Percentiles rank a stretch among this genome's conserved stretches.
These are phyloP conservation scores for Polypedilum vanderplanki DNA, from an alignment of 1,140 invertebrate species.

Conservation along the genomic window DNA sequence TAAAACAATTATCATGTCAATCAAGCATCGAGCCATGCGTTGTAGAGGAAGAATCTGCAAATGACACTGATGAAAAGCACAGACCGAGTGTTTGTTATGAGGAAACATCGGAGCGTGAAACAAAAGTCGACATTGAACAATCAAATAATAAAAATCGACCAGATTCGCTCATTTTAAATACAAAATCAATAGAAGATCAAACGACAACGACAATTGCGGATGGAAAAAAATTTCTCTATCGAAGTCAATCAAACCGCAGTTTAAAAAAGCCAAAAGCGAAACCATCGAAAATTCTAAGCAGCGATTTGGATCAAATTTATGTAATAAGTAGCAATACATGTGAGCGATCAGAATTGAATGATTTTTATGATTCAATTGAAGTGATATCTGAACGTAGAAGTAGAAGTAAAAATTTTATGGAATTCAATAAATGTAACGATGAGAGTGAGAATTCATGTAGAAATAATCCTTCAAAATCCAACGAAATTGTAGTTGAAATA, in stretches of 20 bases:
- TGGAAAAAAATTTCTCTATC: slow-evolving; percentile 22
- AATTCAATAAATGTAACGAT: slow-evolving; percentile 32
- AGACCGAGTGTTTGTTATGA: no score
- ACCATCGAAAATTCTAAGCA: slow-evolving; percentile 34
- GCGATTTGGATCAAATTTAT: slow-evolving; percentile 39
- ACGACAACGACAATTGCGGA: background rate
- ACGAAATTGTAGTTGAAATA: background rate
- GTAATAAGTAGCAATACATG: slow-evolving; percentile 24
- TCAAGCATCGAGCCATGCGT: slow-evolving; percentile 42
- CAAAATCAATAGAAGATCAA: background rate
- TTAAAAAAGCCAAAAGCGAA: slow-evolving; percentile 40
- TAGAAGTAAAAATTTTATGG: slow-evolving; percentile 36
- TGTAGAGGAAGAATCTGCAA: slow-evolving; percentile 38
- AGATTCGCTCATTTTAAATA: slow-evolving; percentile 14
- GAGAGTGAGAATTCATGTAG: background rate
- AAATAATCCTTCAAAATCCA: background rate
- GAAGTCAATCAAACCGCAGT: slow-evolving; percentile 29
- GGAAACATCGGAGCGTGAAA: background rate
- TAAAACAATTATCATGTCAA: slow-evolving; percentile 42
- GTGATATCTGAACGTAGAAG: slow-evolving; percentile 41
- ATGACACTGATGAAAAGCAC: slow-evolving; percentile 34
- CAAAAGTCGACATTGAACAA: background rate
- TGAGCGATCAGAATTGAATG: slow-evolving; percentile 32
- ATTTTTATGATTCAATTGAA: slow-evolving; percentile 40
- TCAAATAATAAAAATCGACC: background rate